Percentiles rank a stretch among this genome's conserved stretches.
These are phyloP conservation scores for Xylophagus ater DNA, from an alignment of 2,888 invertebrate genomes.

Conservation along the genomic window DNA sequence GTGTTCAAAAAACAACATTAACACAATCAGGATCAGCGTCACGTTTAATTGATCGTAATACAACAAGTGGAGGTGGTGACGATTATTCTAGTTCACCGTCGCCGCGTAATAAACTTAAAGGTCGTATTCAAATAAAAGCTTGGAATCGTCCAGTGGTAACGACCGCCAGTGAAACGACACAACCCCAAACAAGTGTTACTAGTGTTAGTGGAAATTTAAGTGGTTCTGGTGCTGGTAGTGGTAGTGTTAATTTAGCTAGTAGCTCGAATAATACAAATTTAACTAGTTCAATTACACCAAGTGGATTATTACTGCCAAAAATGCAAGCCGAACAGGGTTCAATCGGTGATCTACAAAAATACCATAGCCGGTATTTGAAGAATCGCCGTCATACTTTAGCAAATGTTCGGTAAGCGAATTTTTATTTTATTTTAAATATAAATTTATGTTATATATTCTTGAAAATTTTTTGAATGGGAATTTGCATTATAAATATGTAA, in stretches of 20 bases:
- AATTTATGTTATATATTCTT: background rate
- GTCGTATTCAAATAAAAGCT: conserved; percentile 35
- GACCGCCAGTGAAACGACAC: conserved; percentile 32
- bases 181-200: conserved; percentile 19
- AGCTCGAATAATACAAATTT: conserved; percentile 12
- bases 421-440: background rate
- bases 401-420: conserved; percentile 74
- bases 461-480: no score
- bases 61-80: conserved; percentile 21
- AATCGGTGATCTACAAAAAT: conserved; percentile 80
- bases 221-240: conserved; percentile 21
- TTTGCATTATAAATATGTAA: no score
- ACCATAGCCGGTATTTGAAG: conserved; percentile 75
- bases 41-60: conserved; percentile 11
- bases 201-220: conserved; percentile 30
- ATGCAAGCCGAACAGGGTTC: conserved; percentile 91
- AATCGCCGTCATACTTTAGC: conserved; percentile 81
- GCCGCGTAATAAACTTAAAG: conserved; percentile 37
- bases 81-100: conserved; percentile 32
- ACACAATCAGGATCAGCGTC: conserved; percentile 23
- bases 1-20: conserved; percentile 40
- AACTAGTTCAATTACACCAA: conserved; percentile 28
- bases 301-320: conserved; percentile 45
- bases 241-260: conserved; percentile 26
- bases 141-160: conserved; percentile 34